Evolutionary conservation across 2,888 invertebrate species (phyloP), one percentile per base, ranked within the genome.

Genomic region (Xanthorhoe spadicearia): DNA sequence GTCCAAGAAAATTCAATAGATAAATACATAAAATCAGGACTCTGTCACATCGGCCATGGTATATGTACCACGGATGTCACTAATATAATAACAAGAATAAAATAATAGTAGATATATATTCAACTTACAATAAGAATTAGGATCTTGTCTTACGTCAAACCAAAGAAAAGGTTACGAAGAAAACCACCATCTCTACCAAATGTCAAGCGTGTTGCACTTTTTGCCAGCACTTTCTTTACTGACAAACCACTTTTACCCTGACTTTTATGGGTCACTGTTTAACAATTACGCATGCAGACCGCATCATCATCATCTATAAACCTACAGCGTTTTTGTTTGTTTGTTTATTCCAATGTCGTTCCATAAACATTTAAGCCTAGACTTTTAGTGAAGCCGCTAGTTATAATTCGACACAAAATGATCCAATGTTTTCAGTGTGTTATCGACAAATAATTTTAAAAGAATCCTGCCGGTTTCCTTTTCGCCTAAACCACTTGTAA

Each of bases 401-500:
- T n/a, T n/a, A n/a, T n/a, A n/a, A n/a, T n/a, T n/a, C n/a, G n/a
- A n/a, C n/a, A n/a, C n/a, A n/a, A n/a, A n/a, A n/a, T n/a, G n/a
- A 23, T 23, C 23, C 23, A 23, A 23, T 3, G 23, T 23, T 23
- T 23, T 23, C 23, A 23, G 23, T 23, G 2, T 23, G 32, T 32
- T 32, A 43, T 13, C 38, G 38, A 43, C 13, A 43, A 43, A 17
- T 17, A 15, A 17, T 48, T 48, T 17, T 48, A 48, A 5, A 48
- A 15, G 15, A 48, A 48, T 48, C 48, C 17, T 15, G 15, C 48
- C 8, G 8, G 48, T 48, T 48, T 15, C 17, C 48, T 17, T 0
- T 17, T 4, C 38, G 8, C 10, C 50, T 28, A 65, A 55, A 60
- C 15, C n/a, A 54, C 55, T 54, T 59, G 35, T 64, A 67, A 67